phyloP scores from a whole-genome alignment of 1,140 invertebrate species.

The Pararge aegeria region DNA sequence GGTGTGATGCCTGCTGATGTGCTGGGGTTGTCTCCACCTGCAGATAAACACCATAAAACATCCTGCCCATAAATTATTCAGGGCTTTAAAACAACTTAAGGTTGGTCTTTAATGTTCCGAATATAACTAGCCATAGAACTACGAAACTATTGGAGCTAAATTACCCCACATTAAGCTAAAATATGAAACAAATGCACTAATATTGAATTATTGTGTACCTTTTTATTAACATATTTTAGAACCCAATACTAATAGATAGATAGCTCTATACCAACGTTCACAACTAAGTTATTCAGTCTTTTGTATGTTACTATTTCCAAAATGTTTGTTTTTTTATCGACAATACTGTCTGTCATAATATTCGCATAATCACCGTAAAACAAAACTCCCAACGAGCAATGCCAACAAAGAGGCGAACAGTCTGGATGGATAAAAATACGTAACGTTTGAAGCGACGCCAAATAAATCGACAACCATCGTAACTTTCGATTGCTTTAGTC shows the following conservation, averaged over 20 bases:
- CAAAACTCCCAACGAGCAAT: constrained; percentile 38
- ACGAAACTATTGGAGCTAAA: no score
- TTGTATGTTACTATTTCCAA: neutral
- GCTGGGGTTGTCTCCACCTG: constrained; percentile 63
- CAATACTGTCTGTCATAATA: neutral
- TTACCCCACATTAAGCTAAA: no score
- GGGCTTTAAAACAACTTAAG: neutral
- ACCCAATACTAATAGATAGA: no score
- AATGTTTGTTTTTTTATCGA: constrained; percentile 5
- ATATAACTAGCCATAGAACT: no score
- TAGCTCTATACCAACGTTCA: no score
- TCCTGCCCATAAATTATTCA: constrained; percentile 26
- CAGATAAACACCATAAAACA: constrained; percentile 31
- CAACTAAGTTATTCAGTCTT: neutral
- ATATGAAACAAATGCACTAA: no score
- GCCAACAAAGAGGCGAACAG: constrained; percentile 36
- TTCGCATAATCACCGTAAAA: constrained; percentile 30
- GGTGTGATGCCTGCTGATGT: constrained; percentile 41
- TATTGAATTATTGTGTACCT: no score
- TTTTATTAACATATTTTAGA: no score
- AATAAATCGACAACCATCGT: constrained; percentile 50
- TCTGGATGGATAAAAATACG: constrained; percentile 57
- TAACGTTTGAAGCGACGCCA: constrained; percentile 62
- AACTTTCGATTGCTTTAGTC: constrained; percentile 46
- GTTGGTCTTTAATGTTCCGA: no score